Evolutionary conservation across 2,113 vertebrate species (phyloP), one percentile per base, ranked within the genome.

Genomic region (Romanogobio albipinnatus): DNA sequence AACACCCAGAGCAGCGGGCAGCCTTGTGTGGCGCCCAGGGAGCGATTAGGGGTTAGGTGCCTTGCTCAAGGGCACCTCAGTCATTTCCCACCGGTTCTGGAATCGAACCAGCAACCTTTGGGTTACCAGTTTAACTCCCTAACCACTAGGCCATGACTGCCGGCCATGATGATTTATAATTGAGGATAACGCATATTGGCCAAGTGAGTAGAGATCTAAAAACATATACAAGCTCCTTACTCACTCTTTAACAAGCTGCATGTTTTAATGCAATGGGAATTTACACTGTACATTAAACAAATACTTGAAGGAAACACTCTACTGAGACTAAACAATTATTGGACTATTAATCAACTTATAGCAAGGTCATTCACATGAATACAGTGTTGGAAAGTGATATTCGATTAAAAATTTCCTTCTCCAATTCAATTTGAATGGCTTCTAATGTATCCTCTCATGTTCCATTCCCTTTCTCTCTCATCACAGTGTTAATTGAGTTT

Each of bases 401-500:
- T n/a, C 0, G 0, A n/a, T 76, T 1, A 39, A 26, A 47, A 5
- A 62, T 47, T 14, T 79, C 58, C 58, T 26, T 53, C 47, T 81
- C 47, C 33, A 22, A 26, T 26, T 0, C 36, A 19, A 7, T 70
- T 77, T 59, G 62, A 78, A 33, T 59, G 13, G 56, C 49, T 71
- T 53, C 66, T 56, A 43, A 19, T 39, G 73, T 3, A n/a, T 45
- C 1, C 29, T 81, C n/a, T 58, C 10, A 77, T 43, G 45, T 24
- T 33, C 5, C 4, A 3, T 62, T 59, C 49, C 39, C 3, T 74
- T 45, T 51, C 43, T 29, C 17, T 36, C 29, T 29, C 24, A 13
- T 80, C n/a, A 14, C 14, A 33, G 56, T 29, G 8, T 71, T 85
- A 73, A 85, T 84, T 61, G 29, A 68, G 49, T 84, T 87, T 87